These are phyloP conservation scores for Aleiodes testaceus DNA, from an alignment of 2,888 invertebrate species.

Conservation along the genomic window DNA sequence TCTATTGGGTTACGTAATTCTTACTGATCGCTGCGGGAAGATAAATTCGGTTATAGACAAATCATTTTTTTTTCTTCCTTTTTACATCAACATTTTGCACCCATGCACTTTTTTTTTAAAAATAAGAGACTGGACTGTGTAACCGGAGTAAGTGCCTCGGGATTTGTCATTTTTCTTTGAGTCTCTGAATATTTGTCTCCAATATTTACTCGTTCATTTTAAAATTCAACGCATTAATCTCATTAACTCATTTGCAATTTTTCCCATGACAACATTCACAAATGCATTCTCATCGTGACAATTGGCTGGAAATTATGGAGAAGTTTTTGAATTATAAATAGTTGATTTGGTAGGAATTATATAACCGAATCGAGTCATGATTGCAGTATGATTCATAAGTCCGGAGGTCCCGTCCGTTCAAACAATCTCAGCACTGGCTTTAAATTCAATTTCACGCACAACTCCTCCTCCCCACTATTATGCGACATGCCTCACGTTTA, in stretches of 20 bases:
- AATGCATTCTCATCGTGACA: constrained; percentile 30
- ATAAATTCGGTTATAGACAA: constrained; percentile 59
- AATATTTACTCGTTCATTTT: background rate
- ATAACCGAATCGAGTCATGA: constrained; percentile 55
- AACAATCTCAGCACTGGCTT: constrained; percentile 47
- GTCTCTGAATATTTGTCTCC: too few relatives aligned
- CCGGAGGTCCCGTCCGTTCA: constrained; percentile 49
- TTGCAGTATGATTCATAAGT: constrained; percentile 56
- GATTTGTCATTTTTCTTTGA: too few relatives aligned
- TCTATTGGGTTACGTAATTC: constrained; percentile 69
- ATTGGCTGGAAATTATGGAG: background rate
- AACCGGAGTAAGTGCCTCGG: too few relatives aligned
- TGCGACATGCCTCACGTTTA: background rate
- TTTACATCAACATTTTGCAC: background rate
- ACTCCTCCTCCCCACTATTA: constrained; percentile 6
- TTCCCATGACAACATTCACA: too few relatives aligned
- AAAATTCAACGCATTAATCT: too few relatives aligned
- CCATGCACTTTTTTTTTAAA: background rate
- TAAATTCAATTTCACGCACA: constrained; percentile 50
- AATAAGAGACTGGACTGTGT: too few relatives aligned
- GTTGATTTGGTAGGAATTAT: constrained; percentile 44
- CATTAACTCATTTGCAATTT: too few relatives aligned
- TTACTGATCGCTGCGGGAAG: constrained; percentile 64
- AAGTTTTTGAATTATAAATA: constrained; percentile 36
- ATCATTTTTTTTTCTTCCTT: background rate